phyloP scores from a whole-genome alignment of 2,888 invertebrate species.

The Norana najaformis region DNA sequence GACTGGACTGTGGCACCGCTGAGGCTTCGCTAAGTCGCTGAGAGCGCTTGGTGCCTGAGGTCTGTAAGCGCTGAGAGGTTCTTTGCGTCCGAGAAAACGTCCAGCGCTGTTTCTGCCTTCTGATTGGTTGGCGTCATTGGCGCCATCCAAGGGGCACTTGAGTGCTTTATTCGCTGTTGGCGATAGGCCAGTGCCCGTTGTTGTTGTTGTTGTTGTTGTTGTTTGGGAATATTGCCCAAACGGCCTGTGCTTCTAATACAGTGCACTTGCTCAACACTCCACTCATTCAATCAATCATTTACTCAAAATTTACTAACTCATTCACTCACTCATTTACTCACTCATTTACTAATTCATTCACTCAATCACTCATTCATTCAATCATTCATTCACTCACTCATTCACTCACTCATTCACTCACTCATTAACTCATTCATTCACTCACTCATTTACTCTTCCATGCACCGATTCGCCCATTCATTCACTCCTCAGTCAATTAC shows the following conservation, averaged over 20 bases:
- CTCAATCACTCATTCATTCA: too few species aligned
- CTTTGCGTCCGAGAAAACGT: not conserved
- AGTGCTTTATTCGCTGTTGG: not conserved
- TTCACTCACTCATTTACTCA: not conserved
- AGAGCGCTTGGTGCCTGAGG: not conserved
- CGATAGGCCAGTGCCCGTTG: not conserved
- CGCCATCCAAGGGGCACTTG: not conserved
- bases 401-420: not conserved
- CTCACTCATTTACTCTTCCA: too few species aligned
- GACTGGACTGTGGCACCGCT: not conserved
- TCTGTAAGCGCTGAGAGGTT: not conserved
- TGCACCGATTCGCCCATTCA: too few species aligned
- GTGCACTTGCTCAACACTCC: too few species aligned
- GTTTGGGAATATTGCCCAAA: not conserved
- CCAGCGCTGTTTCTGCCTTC: not conserved
- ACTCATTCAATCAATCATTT: not conserved
- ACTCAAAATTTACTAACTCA: not conserved
- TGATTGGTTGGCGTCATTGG: not conserved
- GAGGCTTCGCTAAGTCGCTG: not conserved
- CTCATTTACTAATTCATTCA: not conserved
- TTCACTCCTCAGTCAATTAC: too few species aligned
- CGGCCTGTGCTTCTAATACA: too few species aligned
- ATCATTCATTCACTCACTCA: too few species aligned
- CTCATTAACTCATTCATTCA: too few species aligned
- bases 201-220: not conserved